Conservation (phyloP, 2,113 vertebrate genomes). For the mouse (Mus musculus) region GRCm39 chr10:124122501-124123000, state of each 20-base stretch:
- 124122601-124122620: not conserved
- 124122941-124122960: not conserved
- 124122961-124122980: not conserved
- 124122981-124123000: not conserved
- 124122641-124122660: not conserved
- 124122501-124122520: not conserved
- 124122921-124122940: not conserved
- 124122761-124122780: not conserved
- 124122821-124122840: not conserved
- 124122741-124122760: slow-evolving; percentile 33
- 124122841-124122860: not conserved
- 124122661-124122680: not conserved
- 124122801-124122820: not conserved
- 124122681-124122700: slow-evolving; percentile 33
- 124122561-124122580: not conserved
- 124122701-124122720: not conserved
- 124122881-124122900: not conserved
- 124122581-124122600: not conserved
- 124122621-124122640: not conserved
- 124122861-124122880: not conserved
- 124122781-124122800: not conserved
- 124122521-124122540: not conserved
- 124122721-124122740: not conserved
- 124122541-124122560: not conserved
- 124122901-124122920: not conserved